Evolutionary conservation across 2,797 vertebrate species (phyloP).

Genomic region (Tokudaia muenninki): DNA sequence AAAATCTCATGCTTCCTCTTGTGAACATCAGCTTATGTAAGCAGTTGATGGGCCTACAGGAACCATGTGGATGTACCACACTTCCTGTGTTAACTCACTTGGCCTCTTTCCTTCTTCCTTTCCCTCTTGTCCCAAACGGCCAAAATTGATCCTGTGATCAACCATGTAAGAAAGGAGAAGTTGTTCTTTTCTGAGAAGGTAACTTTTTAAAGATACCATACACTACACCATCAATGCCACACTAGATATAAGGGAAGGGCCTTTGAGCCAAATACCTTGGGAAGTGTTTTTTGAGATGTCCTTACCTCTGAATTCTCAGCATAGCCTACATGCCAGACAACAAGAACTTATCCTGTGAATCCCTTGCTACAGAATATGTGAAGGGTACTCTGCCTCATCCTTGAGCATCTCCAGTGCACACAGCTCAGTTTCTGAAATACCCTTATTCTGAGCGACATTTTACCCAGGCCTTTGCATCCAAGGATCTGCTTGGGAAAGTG

Average conservation of each 20-base stretch:
- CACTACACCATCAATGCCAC: too few relatives aligned
- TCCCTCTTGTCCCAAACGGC: not conserved
- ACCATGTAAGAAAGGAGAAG: not conserved
- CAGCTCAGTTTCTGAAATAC: not conserved
- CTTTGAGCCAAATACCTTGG: not conserved
- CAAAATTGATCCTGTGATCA: not conserved
- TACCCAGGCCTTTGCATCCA: not conserved
- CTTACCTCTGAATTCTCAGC: not conserved
- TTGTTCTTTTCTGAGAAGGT: not conserved
- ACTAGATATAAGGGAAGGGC: not conserved
- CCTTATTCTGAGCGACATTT: accelerated
- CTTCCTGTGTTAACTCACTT: accelerated
- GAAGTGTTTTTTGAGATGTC: accelerated
- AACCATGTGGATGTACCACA: accelerated
- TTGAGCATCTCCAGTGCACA: not conserved
- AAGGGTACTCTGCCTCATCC: accelerated
- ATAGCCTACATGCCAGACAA: accelerated
- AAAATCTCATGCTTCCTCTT: accelerated
- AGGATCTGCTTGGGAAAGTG: not conserved
- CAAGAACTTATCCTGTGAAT: accelerated
- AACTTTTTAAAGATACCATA: not conserved
- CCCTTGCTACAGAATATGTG: accelerated
- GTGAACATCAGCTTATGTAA: not conserved
- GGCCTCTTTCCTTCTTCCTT: not conserved
- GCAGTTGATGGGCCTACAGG: accelerated